Evolutionary conservation across 1,140 invertebrate genomes (phyloP), one percentile per base, ranked within the genome.

Genomic region (Trissolcus basalis): DNA sequence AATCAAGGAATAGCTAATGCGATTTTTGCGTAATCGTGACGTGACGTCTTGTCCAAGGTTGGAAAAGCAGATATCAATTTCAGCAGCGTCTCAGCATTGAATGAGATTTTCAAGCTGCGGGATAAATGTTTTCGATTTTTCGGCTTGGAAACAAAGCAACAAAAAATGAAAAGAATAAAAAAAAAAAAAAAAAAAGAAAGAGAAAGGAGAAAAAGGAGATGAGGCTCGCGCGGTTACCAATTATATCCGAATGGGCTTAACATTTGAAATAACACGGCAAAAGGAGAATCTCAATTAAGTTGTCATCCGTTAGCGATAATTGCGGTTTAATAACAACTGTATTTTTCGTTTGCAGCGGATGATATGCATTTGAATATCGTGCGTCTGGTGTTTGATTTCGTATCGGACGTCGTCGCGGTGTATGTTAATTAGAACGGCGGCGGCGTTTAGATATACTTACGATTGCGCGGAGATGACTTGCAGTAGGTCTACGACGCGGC

Each of bases 401-500:
- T 16, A 16, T 53, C 39, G 6, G 2, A 8, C 1, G 13, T 9
- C 19, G 19, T 27, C 19, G 19, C 19, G 19, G 19, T 27, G 19
- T 27, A 27, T 27, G 67, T 55, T 61, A 33, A 67, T 65, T 56
- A 45, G 35, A 41, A 32, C 10, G 27, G 35, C n/a, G 12, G 11
- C 36, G 43, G 27, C 15, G 43, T 33, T 56, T 19, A 11, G 41
- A 58, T 81, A 27, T 27, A 89, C 88, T 89, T 80, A 90, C 88
- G 87, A 88, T 65, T 87, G 83, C 16, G 82, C 82, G 6, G 86
- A 85, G 60, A 89, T 85, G 7, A 85, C 75, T 71, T 85, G 84
- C 16, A 89, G 69, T 36, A 89, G 77, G 73, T 89, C 84, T 41
- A 89, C 59, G 14, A 88, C 81, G n/a, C 85, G 85, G 64, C 79